These are phyloP conservation scores for Halcyon chelicuti DNA, from an alignment of 2,797 vertebrate genomes.

Conservation along the genomic window DNA sequence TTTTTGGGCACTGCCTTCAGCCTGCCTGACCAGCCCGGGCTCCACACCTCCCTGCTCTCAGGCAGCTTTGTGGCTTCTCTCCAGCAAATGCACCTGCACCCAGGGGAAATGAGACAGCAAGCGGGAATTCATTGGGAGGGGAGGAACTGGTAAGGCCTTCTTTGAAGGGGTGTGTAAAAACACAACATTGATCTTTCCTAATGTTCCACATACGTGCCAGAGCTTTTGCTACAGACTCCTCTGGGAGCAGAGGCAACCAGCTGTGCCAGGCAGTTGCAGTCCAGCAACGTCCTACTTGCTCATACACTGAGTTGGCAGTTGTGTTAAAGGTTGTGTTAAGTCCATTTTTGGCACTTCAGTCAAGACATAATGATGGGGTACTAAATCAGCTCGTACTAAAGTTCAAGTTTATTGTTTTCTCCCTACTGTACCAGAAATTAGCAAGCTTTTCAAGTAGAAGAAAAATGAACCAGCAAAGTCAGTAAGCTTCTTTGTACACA, in stretches of 20 bases:
- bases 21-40: neutral
- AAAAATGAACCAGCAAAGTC: neutral
- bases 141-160: neutral
- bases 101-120: neutral
- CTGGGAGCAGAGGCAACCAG: fast-evolving
- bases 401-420: neutral
- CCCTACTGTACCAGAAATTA: neutral
- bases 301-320: neutral
- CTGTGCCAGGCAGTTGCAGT: fast-evolving
- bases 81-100: neutral
- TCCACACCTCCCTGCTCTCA: fast-evolving
- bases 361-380: neutral
- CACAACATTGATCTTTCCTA: neutral
- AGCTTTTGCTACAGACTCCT: neutral
- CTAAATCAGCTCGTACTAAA: neutral
- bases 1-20: neutral
- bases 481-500: neutral
- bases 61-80: neutral
- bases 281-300: neutral
- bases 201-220: neutral
- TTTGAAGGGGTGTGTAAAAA: neutral
- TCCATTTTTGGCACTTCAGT: neutral
- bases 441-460: neutral
- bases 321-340: neutral
- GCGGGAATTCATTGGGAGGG: neutral